A percentile compares a stretch with the other conserved stretches of the same genome.
Conservation (phyloP, 2,113 vertebrate genomes). For the Diadophis punctatus region DNA sequence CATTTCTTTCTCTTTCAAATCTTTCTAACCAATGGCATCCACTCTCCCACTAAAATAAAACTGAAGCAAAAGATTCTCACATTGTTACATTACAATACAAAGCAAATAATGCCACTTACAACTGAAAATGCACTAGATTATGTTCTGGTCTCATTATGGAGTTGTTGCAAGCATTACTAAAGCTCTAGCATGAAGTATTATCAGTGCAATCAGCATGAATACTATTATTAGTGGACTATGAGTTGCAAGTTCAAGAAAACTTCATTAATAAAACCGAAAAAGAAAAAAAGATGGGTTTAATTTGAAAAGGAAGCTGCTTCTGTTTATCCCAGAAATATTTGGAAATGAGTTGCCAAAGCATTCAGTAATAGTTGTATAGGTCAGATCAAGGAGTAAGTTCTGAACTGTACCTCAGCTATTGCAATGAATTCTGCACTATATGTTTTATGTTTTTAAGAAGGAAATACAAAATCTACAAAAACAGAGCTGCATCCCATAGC, state of each 20-base stretch:
- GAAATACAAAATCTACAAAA: neutral
- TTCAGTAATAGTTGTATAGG: neutral
- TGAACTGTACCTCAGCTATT: too few species aligned
- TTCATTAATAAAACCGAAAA: neutral
- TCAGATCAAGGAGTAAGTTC: neutral
- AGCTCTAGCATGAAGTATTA: neutral
- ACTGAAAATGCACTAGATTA: neutral
- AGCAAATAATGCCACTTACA: neutral
- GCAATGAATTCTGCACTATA: conserved; percentile 41
- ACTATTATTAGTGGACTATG: neutral
- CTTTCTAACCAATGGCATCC: neutral
- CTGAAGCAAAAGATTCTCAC: neutral
- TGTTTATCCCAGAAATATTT: neutral
- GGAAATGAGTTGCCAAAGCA: neutral
- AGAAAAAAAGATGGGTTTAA: neutral
- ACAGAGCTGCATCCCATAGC: neutral
- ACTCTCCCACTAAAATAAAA: neutral
- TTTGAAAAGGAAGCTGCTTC: neutral
- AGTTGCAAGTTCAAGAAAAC: neutral
- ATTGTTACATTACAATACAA: neutral
- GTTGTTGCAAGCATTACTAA: neutral
- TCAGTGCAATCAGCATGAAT: neutral
- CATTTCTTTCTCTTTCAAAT: neutral
- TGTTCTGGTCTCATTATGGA: neutral
- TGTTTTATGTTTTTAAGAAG: conserved; percentile 60